Evolutionary conservation across 2,888 invertebrate genomes (phyloP), one percentile per base, ranked within the genome.

Genomic region (Chesias legatella): DNA sequence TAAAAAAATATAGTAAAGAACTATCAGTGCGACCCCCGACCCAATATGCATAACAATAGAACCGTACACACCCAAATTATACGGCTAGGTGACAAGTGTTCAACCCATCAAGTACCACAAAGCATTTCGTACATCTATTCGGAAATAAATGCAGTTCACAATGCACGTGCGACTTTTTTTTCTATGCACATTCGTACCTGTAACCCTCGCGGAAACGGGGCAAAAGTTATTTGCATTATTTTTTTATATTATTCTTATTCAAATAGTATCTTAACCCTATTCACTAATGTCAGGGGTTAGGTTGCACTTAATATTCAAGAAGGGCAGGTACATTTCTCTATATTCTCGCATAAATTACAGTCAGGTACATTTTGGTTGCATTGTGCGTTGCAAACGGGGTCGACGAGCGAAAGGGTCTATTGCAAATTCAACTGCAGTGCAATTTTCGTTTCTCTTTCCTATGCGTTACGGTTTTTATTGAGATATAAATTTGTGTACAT

Each of bases 341-440:
- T 85, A 86, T 82, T 88, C 81, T 85, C 83, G 89, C 86, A 89
- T 89, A 89, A 89, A 89, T 89, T 89, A 89, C 78, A 88, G 83
- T 86, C 89, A 89, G 89, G 89, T 89, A 89, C 86, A 88, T 83
- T 85, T 81, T 76, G 71, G 40, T 67, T 71, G 68, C 81, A 84
- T 88, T 88, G 84, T 88, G 78, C 73, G 73, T 63, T 71, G 73
- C 76, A 58, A 54, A 59, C 56, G 68, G 73, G 75, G 63, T 58
- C 48, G 48, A 42, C 34, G 56, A 37, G 53, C 60, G 22, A 67
- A 84, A 79, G 39, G 71, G 51, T 50, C 53, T 63, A 80, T 63
- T 44, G 58, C 48, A 23, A 51, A 51, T 53, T 58, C 26, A 34
- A 42, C 34, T 36, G 49, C 45, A 58, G 51, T 40, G 56, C 69